Percentiles rank a stretch among this genome's conserved stretches.
Evolutionary conservation across 1,140 invertebrate genomes (phyloP).

Genomic region (Lanistes nyassanus): DNA sequence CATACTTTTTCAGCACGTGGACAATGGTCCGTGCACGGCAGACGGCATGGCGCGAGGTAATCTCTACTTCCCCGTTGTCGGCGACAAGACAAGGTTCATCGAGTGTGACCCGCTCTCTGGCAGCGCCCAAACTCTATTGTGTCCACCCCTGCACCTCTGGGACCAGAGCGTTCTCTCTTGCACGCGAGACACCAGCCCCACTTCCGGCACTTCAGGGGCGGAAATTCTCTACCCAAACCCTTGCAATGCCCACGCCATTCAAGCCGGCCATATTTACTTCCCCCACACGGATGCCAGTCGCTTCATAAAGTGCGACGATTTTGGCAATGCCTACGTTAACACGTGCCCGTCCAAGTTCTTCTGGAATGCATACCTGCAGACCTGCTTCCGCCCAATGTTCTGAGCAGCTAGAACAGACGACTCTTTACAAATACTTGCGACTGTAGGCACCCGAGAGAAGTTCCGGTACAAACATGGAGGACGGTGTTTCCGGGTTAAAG

Average conservation of each 20-base stretch:
- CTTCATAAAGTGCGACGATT: constrained; percentile 40
- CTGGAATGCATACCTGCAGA: constrained; percentile 40
- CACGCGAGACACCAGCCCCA: neutral
- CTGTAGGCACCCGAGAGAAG: too few species aligned
- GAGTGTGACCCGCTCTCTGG: neutral
- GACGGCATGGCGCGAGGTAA: constrained; percentile 22
- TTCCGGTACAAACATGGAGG: too few species aligned
- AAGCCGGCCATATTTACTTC: constrained; percentile 35
- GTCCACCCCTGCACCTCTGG: neutral
- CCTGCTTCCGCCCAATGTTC: constrained; percentile 35
- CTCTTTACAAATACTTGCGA: too few species aligned
- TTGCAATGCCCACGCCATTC: constrained; percentile 16
- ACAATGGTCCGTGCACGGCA: constrained; percentile 36
- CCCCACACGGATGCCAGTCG: constrained; percentile 30
- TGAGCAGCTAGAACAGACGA: too few species aligned
- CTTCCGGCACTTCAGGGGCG: too few species aligned
- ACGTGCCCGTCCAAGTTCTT: constrained; percentile 37
- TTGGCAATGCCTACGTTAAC: constrained; percentile 30
- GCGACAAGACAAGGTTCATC: constrained; percentile 21
- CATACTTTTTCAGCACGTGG: too few species aligned
- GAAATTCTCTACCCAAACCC: too few species aligned
- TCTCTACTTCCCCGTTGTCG: constrained; percentile 36
- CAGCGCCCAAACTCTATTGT: constrained; percentile 3
- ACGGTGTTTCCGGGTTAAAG: too few species aligned
- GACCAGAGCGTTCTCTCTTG: constrained; percentile 22